Percentiles rank a stretch among this genome's conserved stretches.
These are phyloP conservation scores for Cylindroiulus punctatus DNA, from an alignment of 2,888 invertebrate genomes.

Conservation along the genomic window DNA sequence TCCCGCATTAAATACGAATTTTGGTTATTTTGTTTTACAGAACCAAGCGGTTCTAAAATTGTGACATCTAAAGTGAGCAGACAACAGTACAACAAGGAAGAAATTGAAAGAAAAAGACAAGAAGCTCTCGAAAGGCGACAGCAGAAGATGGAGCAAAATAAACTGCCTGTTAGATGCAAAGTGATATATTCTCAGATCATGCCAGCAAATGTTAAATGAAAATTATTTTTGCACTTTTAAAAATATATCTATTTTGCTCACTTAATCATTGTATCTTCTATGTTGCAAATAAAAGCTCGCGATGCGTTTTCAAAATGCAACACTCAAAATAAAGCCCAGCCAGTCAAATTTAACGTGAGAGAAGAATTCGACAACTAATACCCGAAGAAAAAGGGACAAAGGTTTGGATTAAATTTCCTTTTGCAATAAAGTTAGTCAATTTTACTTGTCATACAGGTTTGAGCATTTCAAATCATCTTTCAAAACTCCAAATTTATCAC, in stretches of 20 bases:
- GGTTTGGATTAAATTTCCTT: no score
- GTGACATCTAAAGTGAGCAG: neutral
- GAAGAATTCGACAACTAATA: no score
- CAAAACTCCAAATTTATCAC: no score
- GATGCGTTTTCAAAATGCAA: neutral
- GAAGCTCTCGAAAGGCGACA: slow-evolving; percentile 21
- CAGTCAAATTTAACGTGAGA: no score
- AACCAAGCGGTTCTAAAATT: neutral
- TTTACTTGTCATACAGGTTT: no score
- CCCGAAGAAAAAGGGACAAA: no score
- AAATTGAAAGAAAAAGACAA: slow-evolving; percentile 16
- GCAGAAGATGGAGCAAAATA: neutral
- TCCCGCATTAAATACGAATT: neutral
- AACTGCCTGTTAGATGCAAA: neutral
- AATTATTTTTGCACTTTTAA: neutral
- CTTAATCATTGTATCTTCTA: neutral
- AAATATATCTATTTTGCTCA: neutral
- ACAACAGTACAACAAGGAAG: neutral
- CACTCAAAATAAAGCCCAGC: no score
- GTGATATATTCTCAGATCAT: neutral
- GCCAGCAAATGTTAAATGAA: neutral
- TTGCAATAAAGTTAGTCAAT: no score
- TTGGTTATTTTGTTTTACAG: neutral
- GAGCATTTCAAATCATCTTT: no score
- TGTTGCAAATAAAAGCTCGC: neutral